Conservation (phyloP, 2,113 vertebrate genomes). For the Agapornis roseicollis region DNA sequence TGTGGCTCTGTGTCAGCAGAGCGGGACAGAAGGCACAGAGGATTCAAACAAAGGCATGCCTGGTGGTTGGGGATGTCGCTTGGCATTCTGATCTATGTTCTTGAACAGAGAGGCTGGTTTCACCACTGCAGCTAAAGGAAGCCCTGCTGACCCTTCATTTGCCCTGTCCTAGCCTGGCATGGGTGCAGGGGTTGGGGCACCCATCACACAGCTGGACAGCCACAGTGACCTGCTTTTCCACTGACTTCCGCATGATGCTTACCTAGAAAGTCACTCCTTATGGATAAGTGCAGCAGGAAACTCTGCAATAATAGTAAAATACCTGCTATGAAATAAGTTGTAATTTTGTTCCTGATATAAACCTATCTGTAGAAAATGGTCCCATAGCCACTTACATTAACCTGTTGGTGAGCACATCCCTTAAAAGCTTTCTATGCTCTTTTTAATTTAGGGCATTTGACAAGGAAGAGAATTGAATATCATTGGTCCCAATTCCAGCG, state of each 20-base stretch:
- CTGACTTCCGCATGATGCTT: fast-evolving
- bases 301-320: neutral
- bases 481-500: neutral
- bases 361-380: constrained; percentile 40
- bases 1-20: neutral
- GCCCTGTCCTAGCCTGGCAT: neutral
- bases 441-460: constrained; percentile 28
- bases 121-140: neutral
- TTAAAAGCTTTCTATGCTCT: constrained; percentile 56
- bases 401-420: constrained; percentile 35
- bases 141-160: neutral
- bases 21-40: neutral
- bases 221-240: neutral
- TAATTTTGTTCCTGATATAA: constrained; percentile 27
- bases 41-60: neutral
- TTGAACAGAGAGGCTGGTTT: neutral
- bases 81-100: neutral
- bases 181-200: neutral
- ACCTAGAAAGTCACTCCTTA: neutral
- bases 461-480: constrained; percentile 31
- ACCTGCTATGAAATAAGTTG: neutral
- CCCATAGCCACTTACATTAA: constrained; percentile 40
- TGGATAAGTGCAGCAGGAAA: neutral
- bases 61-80: neutral
- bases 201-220: neutral